Base-by-base conservation (phyloP, 2,113 vertebrate genomes). In the Synodontis membranacea region DNA sequence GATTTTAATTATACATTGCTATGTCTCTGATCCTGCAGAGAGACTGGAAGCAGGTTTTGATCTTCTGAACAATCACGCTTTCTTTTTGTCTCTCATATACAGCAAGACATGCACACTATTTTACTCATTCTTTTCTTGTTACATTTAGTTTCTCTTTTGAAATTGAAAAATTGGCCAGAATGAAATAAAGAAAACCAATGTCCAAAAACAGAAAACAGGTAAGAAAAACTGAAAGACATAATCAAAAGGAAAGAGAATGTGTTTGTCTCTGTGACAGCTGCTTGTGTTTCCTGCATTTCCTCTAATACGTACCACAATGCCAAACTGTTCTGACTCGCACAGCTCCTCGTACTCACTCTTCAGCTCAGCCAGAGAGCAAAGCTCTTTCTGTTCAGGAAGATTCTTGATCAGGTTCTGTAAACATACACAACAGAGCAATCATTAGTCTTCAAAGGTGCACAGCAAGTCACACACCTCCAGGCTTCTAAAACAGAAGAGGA, bases 301-400 rank as follows among this genome's bases (percentile, higher is more conserved):
- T 60, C 4, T 23, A 50, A 31, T 94, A 97, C 98, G 88, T 95
- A 99, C 98, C 97, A 99, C 97, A 90, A 99, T 96, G 93, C 96
- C 97, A 95, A 99, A 99, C 44, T 99, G 98, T 89, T 99, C 98
- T 0, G 98, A 95, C 86, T 99, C 98, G 76, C 97, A 96, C 5
- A 99, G 96, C 90, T 99, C 97, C 11, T 97, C 94, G 81, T 99
- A 99, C 90, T 99, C 98, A 86, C 93, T 94, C 93, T 96, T 97
- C 86, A 99, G 94, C 92, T 98, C 95, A 0, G 97, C 96, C 90
- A 99, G 95, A 86, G 96, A 94, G 91, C 89, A 96, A 89, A 99
- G 96, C 84, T 97, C 95, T 83, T 97, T 98, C 94, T 97, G 97
- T 88, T 99, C 97, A 64, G 98, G 98, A 81, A 99, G 96, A 93